A percentile compares a stretch with the other conserved stretches of the same genome.
phyloP scores from a whole-genome alignment of 2,113 vertebrate genomes.

The Reinhardtius hippoglossoides region DNA sequence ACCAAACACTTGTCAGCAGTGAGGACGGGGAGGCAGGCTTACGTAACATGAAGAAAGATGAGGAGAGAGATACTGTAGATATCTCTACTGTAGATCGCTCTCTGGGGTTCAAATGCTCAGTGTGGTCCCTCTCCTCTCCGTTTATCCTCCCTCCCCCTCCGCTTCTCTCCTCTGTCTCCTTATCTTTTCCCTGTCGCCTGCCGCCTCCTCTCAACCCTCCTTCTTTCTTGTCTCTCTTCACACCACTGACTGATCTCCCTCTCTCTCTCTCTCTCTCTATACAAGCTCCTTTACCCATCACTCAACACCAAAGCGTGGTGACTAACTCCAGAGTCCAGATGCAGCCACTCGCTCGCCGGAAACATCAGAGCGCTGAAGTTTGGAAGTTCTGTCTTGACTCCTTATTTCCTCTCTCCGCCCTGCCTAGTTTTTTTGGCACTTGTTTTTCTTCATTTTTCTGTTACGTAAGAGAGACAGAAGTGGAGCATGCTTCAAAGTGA shows the following conservation, averaged over 20 bases:
- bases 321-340: conserved; percentile 55
- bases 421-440: conserved; percentile 69
- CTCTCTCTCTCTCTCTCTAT: neutral
- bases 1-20: conserved; percentile 23
- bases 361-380: conserved; percentile 66
- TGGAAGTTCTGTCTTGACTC: conserved; percentile 57
- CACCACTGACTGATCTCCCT: conserved; percentile 41
- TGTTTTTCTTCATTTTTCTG: conserved; percentile 76
- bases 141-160: conserved; percentile 37
- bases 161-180: conserved; percentile 36
- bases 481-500: conserved; percentile 83
- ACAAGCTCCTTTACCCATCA: conserved; percentile 40
- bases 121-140: conserved; percentile 42
- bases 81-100: conserved; percentile 37
- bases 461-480: conserved; percentile 80
- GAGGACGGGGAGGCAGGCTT: conserved; percentile 43
- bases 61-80: conserved; percentile 6
- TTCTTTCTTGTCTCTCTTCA: conserved; percentile 40
- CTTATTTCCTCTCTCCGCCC: conserved; percentile 34
- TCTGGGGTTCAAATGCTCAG: conserved; percentile 36
- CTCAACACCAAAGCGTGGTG: conserved; percentile 45
- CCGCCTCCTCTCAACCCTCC: conserved; percentile 45
- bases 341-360: conserved; percentile 35
- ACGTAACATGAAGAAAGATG: conserved; percentile 47
- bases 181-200: conserved; percentile 36